Base-by-base conservation (phyloP, 37 sponge, comb jelly and placozoan species). In the Beroe ovata region DNA sequence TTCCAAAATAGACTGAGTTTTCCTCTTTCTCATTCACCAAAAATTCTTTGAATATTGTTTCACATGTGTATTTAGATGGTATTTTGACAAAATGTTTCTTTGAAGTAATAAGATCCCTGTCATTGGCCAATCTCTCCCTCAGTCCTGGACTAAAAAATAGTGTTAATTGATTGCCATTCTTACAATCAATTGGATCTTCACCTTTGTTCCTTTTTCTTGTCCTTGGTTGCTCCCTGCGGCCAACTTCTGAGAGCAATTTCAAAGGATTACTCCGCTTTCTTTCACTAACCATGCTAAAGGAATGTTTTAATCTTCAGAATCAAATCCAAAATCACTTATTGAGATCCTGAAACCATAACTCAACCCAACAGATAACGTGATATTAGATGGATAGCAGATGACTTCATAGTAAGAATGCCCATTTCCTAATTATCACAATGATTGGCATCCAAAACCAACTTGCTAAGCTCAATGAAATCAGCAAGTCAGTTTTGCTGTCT, bases 61-160 rank as follows among this genome's bases (percentile, higher is more conserved):
- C 84, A 77, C 84, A 77, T 8, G 54, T 77, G 1, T 32, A 33
- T 40, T 39, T 77, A 2, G 84, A 11, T 21, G 84, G 84, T n/a
- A 77, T 77, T 41, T 77, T 77, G n/a, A 77, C 25, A 8, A 77
- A 39, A 40, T 77, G 38, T 54, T 77, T 77, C 38, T 77, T 77
- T 25, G 28, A 1, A 3, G 33, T 35, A 40, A 77, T 42, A 35
- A 71, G 23, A 41, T 77, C 84, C 84, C 84, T 77, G 38, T 77
- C 84, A 14, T 42, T 38, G 1, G 11, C 33, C 2, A 77, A 26
- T 39, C 41, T 42, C 41, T 40, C 47, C 23, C 25, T 39, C 3
- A 77, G 54, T n/a, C 54, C 84, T 4, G 84, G 84, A 16, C 28
- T 42, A 23, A 77, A 77, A 29, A 42, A 42, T 1, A 77, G 47